phyloP scores from a whole-genome alignment of 1,140 invertebrate genomes.

The Aphelenchoides fujianensis region DNA sequence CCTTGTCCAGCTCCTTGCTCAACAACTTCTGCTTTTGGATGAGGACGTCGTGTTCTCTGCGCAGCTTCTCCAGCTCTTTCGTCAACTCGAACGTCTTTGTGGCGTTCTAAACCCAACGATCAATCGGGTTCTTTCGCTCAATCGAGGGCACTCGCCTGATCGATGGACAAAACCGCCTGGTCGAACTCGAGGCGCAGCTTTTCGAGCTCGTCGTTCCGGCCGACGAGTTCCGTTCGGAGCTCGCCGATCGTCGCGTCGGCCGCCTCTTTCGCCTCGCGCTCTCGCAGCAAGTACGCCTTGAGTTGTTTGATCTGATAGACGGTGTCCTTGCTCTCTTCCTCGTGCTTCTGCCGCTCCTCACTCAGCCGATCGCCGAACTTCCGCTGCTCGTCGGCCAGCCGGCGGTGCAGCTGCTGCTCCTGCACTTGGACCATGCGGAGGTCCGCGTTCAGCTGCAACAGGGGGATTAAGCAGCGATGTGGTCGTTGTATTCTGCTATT shows the following conservation, averaged over 20 bases:
- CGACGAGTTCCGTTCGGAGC: constrained; percentile 18
- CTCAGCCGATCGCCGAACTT: constrained; percentile 2
- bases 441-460: not conserved
- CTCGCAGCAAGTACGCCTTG: constrained; percentile 18
- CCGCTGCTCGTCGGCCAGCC: not conserved
- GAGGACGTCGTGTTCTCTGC: constrained; percentile 8
- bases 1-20: constrained; percentile 4
- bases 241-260: not conserved
- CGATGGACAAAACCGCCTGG: not conserved
- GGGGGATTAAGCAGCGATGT: not conserved
- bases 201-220: constrained; percentile 19
- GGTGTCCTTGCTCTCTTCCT: constrained; percentile 17
- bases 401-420: not conserved
- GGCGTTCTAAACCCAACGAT: not conserved
- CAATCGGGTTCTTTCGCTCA: not conserved
- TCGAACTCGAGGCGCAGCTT: not conserved
- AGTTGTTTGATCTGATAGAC: constrained; percentile 23
- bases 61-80: not conserved
- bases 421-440: not conserved
- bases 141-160: not conserved
- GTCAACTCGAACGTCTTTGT: not conserved
- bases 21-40: constrained; percentile 11
- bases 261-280: constrained; percentile 26
- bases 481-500: too few relatives aligned
- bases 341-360: constrained; percentile 6